Conservation (phyloP, 2,888 invertebrate genomes). For the Himalopsyche kuldschensis region DNA sequence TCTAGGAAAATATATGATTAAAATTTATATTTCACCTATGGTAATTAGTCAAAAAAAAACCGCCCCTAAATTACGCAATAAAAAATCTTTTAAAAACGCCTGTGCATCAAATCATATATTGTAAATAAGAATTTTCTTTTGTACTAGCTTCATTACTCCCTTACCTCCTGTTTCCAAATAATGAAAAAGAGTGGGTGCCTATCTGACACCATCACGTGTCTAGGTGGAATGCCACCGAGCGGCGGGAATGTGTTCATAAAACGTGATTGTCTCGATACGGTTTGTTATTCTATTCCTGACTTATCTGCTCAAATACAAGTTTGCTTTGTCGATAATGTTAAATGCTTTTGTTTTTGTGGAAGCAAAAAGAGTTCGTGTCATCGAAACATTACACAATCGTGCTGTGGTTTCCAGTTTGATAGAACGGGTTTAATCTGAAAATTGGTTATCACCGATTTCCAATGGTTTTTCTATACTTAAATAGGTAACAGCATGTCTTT, state of each 20-base stretch:
- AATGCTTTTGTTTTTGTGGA: background rate
- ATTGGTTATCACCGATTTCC: background rate
- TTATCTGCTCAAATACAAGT: background rate
- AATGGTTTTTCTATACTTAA: background rate
- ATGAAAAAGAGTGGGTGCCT: background rate
- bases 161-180: background rate
- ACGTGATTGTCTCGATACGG: slow-evolving; percentile 16
- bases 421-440: background rate
- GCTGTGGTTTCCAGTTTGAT: background rate
- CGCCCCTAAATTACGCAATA: too few relatives aligned
- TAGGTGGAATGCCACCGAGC: background rate
- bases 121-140: background rate
- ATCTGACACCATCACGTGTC: slow-evolving; percentile 7
- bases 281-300: background rate
- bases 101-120: background rate
- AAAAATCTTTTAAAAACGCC: too few relatives aligned
- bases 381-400: background rate
- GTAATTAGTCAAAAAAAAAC: too few relatives aligned
- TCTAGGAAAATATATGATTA: too few relatives aligned
- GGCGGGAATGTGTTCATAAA: slow-evolving; percentile 8
- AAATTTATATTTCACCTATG: too few relatives aligned
- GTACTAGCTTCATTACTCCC: background rate
- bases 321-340: background rate
- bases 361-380: background rate
- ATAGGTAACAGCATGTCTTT: too few relatives aligned